Conservation (phyloP, 1,140 invertebrate species). For the Zophobas morio region DNA sequence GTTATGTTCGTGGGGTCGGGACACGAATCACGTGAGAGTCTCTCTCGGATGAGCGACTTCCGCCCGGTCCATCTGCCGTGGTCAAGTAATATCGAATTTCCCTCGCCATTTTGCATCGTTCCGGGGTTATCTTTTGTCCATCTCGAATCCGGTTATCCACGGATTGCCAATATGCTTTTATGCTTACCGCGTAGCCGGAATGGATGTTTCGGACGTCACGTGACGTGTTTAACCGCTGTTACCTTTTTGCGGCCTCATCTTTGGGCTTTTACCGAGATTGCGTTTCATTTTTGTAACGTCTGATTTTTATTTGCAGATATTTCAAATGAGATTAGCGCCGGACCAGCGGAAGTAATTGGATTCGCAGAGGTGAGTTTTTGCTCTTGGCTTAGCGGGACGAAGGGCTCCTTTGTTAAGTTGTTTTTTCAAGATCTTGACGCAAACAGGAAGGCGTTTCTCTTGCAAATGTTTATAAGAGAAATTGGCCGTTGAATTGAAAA, state of each 20-base stretch:
- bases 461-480: too few relatives aligned
- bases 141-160: conserved; percentile 26
- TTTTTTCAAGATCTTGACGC: too few relatives aligned
- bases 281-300: background rate
- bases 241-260: conserved; percentile 5
- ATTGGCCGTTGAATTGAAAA: too few relatives aligned
- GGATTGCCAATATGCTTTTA: conserved; percentile 35
- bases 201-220: conserved; percentile 2
- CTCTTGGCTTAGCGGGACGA: background rate
- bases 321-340: conserved; percentile 1
- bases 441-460: too few relatives aligned
- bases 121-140: conserved; percentile 30
- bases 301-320: conserved; percentile 13
- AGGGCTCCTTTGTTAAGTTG: background rate
- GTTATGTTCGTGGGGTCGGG: background rate
- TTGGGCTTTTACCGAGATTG: background rate
- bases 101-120: conserved; percentile 40
- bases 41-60: conserved; percentile 29
- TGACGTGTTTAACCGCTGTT: conserved; percentile 20
- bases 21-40: conserved; percentile 8
- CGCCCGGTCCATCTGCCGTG: background rate
- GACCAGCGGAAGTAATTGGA: background rate
- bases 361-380: background rate
- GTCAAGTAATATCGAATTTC: conserved; percentile 25
- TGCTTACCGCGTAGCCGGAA: background rate